Evolutionary conservation across 2,888 invertebrate species (phyloP), one percentile per base, ranked within the genome.

Genomic region (Athetis lepigone): DNA sequence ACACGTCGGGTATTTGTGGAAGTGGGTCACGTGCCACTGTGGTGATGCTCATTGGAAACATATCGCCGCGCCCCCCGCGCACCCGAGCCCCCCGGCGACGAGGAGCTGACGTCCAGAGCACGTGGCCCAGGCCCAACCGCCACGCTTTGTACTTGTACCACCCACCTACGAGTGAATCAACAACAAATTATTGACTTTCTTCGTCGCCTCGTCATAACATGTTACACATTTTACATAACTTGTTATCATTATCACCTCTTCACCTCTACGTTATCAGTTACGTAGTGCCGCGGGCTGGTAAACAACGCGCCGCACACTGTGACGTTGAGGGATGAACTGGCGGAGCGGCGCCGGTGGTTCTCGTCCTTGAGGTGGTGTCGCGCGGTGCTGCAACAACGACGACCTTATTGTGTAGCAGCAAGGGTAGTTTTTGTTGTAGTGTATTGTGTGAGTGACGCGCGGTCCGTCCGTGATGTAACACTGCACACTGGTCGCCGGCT

Each of bases 201-300:
- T 39, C 4, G 9, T 18, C 11, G 18, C 19, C 16, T 27, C 50
- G 33, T 18, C 68, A 36, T 43, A 57, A 43, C 57, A 27, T 46
- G 45, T 47, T 8, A 56, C 16, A 43, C 11, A 37, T 39, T 57
- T 68, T 64, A 75, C 70, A 43, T 70, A 74, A 75, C 54, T 42
- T 50, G 16, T 55, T 61, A 74, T 72, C 68, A 33, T 40, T 46
- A 64, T 67, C 70, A 55, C 43, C 36, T 42, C 18, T 33, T 19
- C 33, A 59, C 62, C 47, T 49, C 33, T 42, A 45, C 43, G 47
- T 42, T 66, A 74, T 46, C 51, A 57, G 39, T 43, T 25, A 19
- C n/a, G 27, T 45, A 42, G 37, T 19, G 19, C 8, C 25, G 2
- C 37, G 16, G 16, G 11, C 39, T 39, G 18, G 42, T 36, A 8